Percentiles rank a stretch among this genome's conserved stretches.
These are phyloP conservation scores for Pristionchus mayeri DNA, from an alignment of 2,888 invertebrate genomes.

Conservation along the genomic window DNA sequence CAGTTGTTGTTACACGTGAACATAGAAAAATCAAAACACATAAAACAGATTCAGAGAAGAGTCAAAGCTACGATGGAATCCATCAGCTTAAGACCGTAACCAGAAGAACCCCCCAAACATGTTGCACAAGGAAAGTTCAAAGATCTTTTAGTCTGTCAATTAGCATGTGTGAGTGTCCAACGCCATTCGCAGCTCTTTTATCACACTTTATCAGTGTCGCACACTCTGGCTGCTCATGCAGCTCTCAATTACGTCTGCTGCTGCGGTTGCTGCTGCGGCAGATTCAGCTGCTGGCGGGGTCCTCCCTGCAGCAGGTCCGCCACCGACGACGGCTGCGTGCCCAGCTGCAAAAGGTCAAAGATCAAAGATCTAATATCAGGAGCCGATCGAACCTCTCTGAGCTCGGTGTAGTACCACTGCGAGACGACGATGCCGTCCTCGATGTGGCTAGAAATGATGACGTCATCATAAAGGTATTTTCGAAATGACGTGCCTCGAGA, in stretches of 20 bases:
- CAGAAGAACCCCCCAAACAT: no score
- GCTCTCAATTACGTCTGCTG: not conserved
- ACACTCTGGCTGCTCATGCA: not conserved
- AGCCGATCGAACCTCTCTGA: not conserved
- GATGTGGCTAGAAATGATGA: constrained; percentile 10
- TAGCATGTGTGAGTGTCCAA: no score
- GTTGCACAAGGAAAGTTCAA: no score
- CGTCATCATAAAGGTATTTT: not conserved
- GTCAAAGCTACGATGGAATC: no score
- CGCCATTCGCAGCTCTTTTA: constrained; percentile 26
- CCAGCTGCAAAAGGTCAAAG: constrained; percentile 37
- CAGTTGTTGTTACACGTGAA: no score
- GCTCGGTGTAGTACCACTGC: constrained; percentile 42
- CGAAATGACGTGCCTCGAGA: not conserved
- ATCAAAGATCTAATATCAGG: constrained; percentile 7
- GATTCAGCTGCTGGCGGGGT: constrained; percentile 26
- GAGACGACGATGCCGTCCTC: constrained; percentile 44
- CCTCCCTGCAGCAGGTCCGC: constrained; percentile 41
- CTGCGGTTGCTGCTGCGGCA: not conserved
- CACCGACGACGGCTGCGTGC: constrained; percentile 27
- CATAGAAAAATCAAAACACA: no score
- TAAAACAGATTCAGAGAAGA: no score
- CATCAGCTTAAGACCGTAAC: no score
- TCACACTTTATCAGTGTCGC: constrained; percentile 26
- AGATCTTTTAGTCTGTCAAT: no score